Evolutionary conservation across 2,888 invertebrate species (phyloP).

Genomic region (Andrena marginata): DNA sequence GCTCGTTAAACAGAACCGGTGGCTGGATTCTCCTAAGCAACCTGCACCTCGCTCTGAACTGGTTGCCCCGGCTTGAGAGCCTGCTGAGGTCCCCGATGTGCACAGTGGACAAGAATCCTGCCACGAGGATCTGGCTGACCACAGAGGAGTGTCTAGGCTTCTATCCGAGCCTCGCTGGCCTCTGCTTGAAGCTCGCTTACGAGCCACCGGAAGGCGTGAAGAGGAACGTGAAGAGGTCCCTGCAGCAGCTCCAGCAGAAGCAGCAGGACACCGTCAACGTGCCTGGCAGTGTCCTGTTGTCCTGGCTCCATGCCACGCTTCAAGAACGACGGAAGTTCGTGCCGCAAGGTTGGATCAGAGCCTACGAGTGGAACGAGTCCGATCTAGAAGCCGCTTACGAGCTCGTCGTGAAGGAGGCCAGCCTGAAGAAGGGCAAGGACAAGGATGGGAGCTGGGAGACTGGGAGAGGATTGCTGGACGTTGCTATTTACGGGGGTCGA

Average conservation of each 20-base stretch:
- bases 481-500: constrained; percentile 94
- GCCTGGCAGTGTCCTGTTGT: constrained; percentile 89
- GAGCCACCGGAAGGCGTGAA: constrained; percentile 84
- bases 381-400: constrained; percentile 92
- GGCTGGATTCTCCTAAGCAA: constrained; percentile 83
- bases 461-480: constrained; percentile 91
- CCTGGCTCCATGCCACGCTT: constrained; percentile 95
- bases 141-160: constrained; percentile 82
- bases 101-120: constrained; percentile 74
- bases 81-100: constrained; percentile 79
- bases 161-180: constrained; percentile 81
- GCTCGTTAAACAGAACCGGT: constrained; percentile 73
- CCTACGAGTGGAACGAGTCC: constrained; percentile 94
- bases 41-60: constrained; percentile 82
- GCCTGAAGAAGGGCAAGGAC: constrained; percentile 62
- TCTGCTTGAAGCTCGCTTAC: constrained; percentile 82
- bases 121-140: constrained; percentile 80
- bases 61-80: constrained; percentile 82
- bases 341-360: constrained; percentile 92
- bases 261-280: constrained; percentile 44
- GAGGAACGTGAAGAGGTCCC: constrained; percentile 80
- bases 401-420: constrained; percentile 85
- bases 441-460: constrained; percentile 85
- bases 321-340: constrained; percentile 92
- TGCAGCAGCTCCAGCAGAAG: constrained; percentile 79